phyloP scores from a whole-genome alignment of 2,888 invertebrate species.

The Pediacus dermestoides region DNA sequence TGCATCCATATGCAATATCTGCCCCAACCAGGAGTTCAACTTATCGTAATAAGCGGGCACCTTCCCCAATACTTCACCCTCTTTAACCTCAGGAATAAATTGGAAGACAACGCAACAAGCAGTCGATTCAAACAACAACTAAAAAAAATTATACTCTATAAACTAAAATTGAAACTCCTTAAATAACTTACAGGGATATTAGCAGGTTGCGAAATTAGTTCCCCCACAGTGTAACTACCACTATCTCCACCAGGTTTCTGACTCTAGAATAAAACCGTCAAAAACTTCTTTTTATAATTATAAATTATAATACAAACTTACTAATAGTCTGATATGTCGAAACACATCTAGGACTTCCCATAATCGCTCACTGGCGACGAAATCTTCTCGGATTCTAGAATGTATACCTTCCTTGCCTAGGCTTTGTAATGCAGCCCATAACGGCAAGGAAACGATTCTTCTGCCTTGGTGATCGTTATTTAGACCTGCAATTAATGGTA shows the following conservation, averaged over 20 bases:
- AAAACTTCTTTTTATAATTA: conserved; percentile 10
- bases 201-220: conserved; percentile 60
- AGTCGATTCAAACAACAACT: conserved; percentile 70
- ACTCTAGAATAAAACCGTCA: conserved; percentile 63
- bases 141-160: conserved; percentile 29
- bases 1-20: conserved; percentile 81
- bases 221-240: conserved; percentile 58
- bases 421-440: conserved; percentile 79
- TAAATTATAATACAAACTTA: conserved; percentile 45
- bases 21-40: conserved; percentile 87
- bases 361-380: conserved; percentile 65
- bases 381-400: conserved; percentile 68
- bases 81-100: conserved; percentile 64
- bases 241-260: conserved; percentile 75
- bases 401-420: conserved; percentile 70
- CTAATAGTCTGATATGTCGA: conserved; percentile 68
- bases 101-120: conserved; percentile 86
- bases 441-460: conserved; percentile 71
- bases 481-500: conserved; percentile 60
- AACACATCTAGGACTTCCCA: conserved; percentile 60
- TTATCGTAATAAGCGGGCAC: conserved; percentile 77
- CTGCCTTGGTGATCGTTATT: conserved; percentile 52
- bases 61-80: conserved; percentile 49
- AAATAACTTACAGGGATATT: conserved; percentile 55
- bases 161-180: not conserved